A percentile compares a stretch with the other conserved stretches of the same genome.
Conservation (phyloP, 1,140 invertebrate species). For the Venturia canescens region DNA sequence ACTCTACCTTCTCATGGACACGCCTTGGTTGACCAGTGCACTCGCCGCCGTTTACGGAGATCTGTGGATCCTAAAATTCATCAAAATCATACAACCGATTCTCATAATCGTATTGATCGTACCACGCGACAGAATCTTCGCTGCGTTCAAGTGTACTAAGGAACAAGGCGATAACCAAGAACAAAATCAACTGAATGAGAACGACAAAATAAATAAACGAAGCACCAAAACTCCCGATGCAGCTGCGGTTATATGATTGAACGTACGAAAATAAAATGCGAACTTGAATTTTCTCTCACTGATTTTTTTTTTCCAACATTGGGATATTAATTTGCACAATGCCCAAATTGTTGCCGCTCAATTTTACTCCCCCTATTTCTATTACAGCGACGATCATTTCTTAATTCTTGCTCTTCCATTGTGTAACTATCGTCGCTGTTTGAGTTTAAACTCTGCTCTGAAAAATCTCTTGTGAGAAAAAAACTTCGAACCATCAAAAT, state of each 20-base stretch:
- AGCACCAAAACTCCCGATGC: background rate
- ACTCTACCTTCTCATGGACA: constrained; percentile 67
- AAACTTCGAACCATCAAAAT: too few relatives aligned
- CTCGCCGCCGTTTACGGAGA: constrained; percentile 62
- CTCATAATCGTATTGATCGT: constrained; percentile 63
- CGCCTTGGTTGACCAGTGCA: constrained; percentile 63
- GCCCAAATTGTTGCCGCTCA: too few relatives aligned
- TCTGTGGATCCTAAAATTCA: constrained; percentile 68
- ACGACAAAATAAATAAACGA: background rate
- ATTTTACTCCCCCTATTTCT: too few relatives aligned
- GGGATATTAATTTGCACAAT: too few relatives aligned
- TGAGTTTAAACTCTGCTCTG: too few relatives aligned
- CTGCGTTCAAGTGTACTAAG: constrained; percentile 42
- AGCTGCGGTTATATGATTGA: background rate
- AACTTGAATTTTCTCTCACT: too few relatives aligned
- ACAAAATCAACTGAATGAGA: background rate
- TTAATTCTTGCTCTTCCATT: too few relatives aligned
- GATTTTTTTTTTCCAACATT: too few relatives aligned
- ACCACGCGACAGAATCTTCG: constrained; percentile 54
- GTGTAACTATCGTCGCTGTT: too few relatives aligned
- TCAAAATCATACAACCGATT: constrained; percentile 64
- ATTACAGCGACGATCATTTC: too few relatives aligned
- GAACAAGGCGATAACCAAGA: background rate
- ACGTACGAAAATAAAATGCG: too few relatives aligned
- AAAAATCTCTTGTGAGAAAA: too few relatives aligned